phyloP scores from a whole-genome alignment of 2,113 vertebrate species.

The Dolichotis patagonum region DNA sequence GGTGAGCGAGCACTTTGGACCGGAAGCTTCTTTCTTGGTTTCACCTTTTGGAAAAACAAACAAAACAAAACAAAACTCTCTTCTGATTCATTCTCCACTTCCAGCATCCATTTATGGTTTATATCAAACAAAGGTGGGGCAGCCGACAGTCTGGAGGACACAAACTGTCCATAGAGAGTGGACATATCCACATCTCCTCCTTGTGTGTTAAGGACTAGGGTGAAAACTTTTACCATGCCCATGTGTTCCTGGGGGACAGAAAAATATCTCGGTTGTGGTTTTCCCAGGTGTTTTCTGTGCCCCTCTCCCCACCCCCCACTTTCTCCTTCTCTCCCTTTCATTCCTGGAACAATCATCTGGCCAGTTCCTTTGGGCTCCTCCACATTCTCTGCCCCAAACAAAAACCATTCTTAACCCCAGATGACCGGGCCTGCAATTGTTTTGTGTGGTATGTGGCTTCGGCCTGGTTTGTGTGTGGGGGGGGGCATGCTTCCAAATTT shows the following conservation, averaged over 20 bases:
- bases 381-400: conserved; percentile 2
- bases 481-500: conserved; percentile 37
- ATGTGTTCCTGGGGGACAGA: neutral
- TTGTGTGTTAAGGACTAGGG: neutral
- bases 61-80: neutral
- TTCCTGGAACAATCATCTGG: neutral
- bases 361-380: conserved; percentile 40
- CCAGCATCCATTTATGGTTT: neutral
- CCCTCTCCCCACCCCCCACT: neutral
- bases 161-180: neutral
- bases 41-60: neutral
- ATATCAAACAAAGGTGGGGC: neutral
- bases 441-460: conserved; percentile 59
- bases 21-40: neutral
- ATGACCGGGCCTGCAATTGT: conserved; percentile 54
- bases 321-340: neutral
- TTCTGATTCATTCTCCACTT: neutral
- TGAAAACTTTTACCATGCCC: neutral
- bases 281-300: neutral
- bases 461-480: neutral
- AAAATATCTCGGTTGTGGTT: neutral
- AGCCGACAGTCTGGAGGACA: accelerated
- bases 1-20: neutral
- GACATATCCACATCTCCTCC: accelerated
- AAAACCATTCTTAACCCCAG: conserved; percentile 62